Evolutionary conservation across 2,113 vertebrate species (phyloP), one percentile per base, ranked within the genome.

Genomic region (Thalassarche chlororhynchos): DNA sequence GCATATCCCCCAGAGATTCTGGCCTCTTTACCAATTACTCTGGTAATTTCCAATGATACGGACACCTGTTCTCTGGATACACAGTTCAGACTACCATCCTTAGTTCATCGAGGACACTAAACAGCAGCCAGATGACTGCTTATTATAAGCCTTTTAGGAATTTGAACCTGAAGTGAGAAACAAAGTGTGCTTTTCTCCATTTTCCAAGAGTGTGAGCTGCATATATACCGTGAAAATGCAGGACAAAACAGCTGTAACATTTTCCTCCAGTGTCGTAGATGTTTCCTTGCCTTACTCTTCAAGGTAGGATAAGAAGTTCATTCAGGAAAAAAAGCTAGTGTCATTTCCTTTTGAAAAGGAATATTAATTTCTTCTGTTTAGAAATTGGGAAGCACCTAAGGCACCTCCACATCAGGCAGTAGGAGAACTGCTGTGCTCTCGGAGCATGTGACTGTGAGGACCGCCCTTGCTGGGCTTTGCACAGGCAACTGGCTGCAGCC

Each of bases 381-480:
- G 44, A 57, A 49, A 40, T 4, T 7, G 14, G 17, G 6, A 82
- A 82, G 23, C 7, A 64, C 4, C 11, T 19, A 17, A 75, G 83
- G 14, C 0, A 0, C 24, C 17, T 68, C n/a, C 29, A 10, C 8
- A 40, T 0, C 0, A 6, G 12, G 26, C 55, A 36, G 12, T 0
- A 24, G 51, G 15, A 82, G 71, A 62, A 47, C 38, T 49, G 32
- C 5, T 8, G 14, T 42, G 12, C 9, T 42, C 6, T 57, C 1
- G 1, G 42, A 60, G 15, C 29, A 26, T 2, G 31, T 32, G 6
- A 11, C 58, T 32, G 26, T 23, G 18, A 72, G 34, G 10, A 21
- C 9, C 8, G 3, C 10, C 10, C 32, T 61, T 81, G 68, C 28
- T 54, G 25, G 60, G 7, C 51, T 68, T 44, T 54, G 55, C 34